Evolutionary conservation across 2,113 vertebrate species (phyloP).

Genomic region (Heloderma charlesbogerti): DNA sequence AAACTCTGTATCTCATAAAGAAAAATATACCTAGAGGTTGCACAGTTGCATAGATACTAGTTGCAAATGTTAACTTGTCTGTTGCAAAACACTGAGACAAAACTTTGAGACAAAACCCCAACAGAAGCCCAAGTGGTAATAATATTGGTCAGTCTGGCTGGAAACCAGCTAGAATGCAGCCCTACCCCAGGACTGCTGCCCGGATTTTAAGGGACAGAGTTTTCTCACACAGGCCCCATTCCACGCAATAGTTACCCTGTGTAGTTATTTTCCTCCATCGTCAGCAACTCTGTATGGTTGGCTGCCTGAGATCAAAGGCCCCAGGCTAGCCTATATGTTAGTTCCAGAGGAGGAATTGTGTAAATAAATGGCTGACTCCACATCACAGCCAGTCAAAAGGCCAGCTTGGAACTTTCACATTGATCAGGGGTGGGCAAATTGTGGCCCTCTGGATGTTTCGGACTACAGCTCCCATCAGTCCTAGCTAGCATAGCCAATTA

Average conservation of each 20-base stretch:
- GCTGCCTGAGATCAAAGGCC: not conserved
- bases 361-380: not conserved
- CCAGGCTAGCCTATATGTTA: not conserved
- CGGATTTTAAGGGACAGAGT: not conserved
- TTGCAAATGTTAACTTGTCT: not conserved
- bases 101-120: not conserved
- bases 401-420: not conserved
- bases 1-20: not conserved
- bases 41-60: not conserved
- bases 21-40: not conserved
- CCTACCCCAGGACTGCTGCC: not conserved
- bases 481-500: too few relatives aligned
- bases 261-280: not conserved
- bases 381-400: not conserved
- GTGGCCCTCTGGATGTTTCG: too few relatives aligned
- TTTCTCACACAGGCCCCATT: not conserved
- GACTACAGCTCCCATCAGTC: too few relatives aligned
- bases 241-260: not conserved
- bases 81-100: not conserved
- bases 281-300: not conserved
- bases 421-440: not conserved
- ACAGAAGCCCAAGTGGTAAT: not conserved
- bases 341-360: not conserved
- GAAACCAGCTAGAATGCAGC: not conserved
- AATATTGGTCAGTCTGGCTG: not conserved